Evolutionary conservation across 2,113 vertebrate genomes (phyloP), one percentile per base, ranked within the genome.

Genomic region (Sturnira hondurensis): DNA sequence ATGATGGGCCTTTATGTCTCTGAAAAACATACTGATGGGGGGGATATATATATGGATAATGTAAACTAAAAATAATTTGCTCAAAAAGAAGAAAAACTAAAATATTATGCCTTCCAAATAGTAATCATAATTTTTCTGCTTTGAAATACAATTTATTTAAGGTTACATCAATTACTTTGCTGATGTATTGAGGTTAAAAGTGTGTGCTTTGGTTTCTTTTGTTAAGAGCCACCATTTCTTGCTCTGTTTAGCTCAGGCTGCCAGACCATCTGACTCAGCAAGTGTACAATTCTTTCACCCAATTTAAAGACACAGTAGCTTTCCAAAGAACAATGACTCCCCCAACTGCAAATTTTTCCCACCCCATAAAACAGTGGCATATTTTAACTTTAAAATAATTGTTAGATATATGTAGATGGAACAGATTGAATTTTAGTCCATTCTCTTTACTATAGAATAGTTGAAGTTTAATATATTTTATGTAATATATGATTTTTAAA

Each of bases 221-320:
- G 81, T 95, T 56, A 56, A 95, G 58, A 93, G 92, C 95, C 96
- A 96, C 97, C 93, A 96, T 97, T 97, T 97, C 92, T 96, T 91
- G 61, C 73, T 92, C 91, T 81, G 41, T 81, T 54, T 92, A 82
- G 81, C 41, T 80, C 77, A 41, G 68, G 70, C 85, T 86, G 95
- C 93, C 96, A 96, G 86, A 92, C 92, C 56, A 17, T 89, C 97
- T 98, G 97, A 97, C 96, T 98, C 96, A 97, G 96, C 97, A 94
- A 70, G 54, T 94, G 68, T 97, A 54, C 85, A 93, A 76, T 33
- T 90, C 87, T 84, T 88, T 92, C 88, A 94, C 47, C 63, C 73
- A 90, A 83, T 93, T 98, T 97, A 98, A 98, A 97, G 96, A 97
- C 96, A 97, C 96, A 98, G 94, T 86, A 97, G 43, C 91, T 71